These are phyloP conservation scores for Helogale parvula DNA, from an alignment of 2,113 vertebrate genomes.

Conservation along the genomic window DNA sequence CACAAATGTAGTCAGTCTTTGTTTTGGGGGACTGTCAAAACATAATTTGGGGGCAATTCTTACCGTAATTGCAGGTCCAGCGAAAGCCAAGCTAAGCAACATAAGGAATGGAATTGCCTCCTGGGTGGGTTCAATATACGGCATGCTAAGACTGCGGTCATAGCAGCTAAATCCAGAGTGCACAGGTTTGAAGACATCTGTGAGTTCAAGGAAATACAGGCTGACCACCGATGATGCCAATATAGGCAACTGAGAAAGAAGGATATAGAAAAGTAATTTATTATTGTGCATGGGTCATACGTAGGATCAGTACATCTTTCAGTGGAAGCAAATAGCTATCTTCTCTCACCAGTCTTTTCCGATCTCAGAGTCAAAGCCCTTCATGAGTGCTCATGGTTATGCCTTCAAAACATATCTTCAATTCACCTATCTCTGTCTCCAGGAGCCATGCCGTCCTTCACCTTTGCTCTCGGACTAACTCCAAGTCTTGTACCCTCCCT, in stretches of 20 bases:
- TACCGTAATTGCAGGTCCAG: constrained; percentile 96
- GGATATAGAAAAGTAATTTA: constrained; percentile 62
- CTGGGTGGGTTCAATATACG: constrained; percentile 95
- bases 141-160: constrained; percentile 97
- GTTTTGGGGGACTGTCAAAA: not conserved
- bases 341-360: not conserved
- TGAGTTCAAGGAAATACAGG: constrained; percentile 98
- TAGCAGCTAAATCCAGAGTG: constrained; percentile 97
- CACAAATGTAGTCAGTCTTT: not conserved
- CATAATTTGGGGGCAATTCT: constrained; percentile 39
- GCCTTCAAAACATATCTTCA: not conserved
- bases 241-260: constrained; percentile 93
- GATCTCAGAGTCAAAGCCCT: not conserved
- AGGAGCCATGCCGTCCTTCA: not conserved
- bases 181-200: constrained; percentile 97
- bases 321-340: not conserved
- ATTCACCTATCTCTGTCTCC: not conserved
- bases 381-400: not conserved
- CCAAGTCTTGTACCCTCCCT: not conserved
- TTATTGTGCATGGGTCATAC: not conserved
- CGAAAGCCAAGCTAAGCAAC: constrained; percentile 96
- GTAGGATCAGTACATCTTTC: not conserved
- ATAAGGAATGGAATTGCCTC: constrained; percentile 96
- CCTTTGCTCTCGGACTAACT: not conserved
- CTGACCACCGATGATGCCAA: constrained; percentile 96